A percentile compares a stretch with the other conserved stretches of the same genome.
These are phyloP conservation scores for Seison nebaliae DNA, from an alignment of 1,140 invertebrate species.

Conservation along the genomic window DNA sequence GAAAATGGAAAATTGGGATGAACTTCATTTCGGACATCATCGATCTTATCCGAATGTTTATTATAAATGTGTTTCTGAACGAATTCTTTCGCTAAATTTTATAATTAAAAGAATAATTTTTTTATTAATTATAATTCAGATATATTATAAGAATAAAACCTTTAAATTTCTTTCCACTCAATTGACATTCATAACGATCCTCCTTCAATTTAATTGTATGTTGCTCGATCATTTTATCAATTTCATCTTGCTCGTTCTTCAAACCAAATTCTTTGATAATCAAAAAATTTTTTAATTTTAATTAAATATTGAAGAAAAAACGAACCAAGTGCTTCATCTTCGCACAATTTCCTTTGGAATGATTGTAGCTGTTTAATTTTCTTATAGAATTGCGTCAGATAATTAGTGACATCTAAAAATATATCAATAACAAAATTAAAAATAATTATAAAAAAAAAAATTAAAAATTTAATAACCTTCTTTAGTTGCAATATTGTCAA, in stretches of 20 bases:
- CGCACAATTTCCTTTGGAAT: neutral
- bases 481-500: too few species aligned
- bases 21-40: slow-evolving; percentile 82
- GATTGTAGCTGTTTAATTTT: neutral
- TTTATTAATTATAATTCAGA: too few species aligned
- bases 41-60: slow-evolving; percentile 79
- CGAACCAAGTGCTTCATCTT: neutral
- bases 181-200: slow-evolving; percentile 90
- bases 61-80: slow-evolving; percentile 93
- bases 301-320: too few species aligned
- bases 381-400: neutral
- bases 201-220: slow-evolving; percentile 66
- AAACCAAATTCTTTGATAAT: slow-evolving; percentile 3
- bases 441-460: too few species aligned
- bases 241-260: slow-evolving; percentile 6
- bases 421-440: too few species aligned
- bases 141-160: too few species aligned
- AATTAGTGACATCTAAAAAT: neutral
- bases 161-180: slow-evolving; percentile 96
- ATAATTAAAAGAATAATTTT: too few species aligned
- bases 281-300: neutral
- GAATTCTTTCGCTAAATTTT: too few species aligned
- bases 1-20: too few species aligned
- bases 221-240: slow-evolving; percentile 8
- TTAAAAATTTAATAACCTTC: too few species aligned